Conservation (phyloP, 2,113 vertebrate genomes). For the Salvelinus sp. region DNA sequence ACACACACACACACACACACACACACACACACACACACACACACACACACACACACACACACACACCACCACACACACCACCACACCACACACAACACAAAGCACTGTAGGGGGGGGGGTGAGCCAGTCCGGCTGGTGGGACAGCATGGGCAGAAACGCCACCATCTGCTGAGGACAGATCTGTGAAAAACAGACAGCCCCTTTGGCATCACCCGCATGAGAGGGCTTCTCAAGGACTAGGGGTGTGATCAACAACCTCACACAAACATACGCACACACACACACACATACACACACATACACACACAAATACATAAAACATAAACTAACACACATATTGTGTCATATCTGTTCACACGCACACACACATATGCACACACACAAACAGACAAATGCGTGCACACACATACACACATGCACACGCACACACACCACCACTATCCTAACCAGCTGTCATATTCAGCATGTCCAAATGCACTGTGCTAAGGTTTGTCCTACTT, state of each 20-base stretch:
- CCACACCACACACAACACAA: no score
- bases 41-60: no score
- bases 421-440: slow-evolving; percentile 6
- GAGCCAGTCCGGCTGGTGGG: slow-evolving; percentile 67
- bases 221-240: slow-evolving; percentile 57
- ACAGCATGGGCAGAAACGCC: slow-evolving; percentile 64
- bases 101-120: slow-evolving; percentile 33
- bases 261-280: slow-evolving; percentile 26
- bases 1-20: no score
- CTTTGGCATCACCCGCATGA: slow-evolving; percentile 52
- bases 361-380: not conserved
- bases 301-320: slow-evolving; percentile 19
- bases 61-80: no score
- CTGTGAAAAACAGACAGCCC: slow-evolving; percentile 53
- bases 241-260: slow-evolving; percentile 1
- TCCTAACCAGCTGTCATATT: not conserved
- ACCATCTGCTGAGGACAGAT: slow-evolving; percentile 75
- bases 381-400: slow-evolving; percentile 1
- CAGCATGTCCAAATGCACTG: not conserved
- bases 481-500: no score
- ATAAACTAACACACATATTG: not conserved
- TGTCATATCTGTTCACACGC: not conserved
- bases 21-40: no score
- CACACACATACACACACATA: slow-evolving; percentile 4
- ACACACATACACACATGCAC: not conserved